These are phyloP conservation scores for Euzophera pinguis DNA, from an alignment of 2,888 invertebrate genomes.

Conservation along the genomic window DNA sequence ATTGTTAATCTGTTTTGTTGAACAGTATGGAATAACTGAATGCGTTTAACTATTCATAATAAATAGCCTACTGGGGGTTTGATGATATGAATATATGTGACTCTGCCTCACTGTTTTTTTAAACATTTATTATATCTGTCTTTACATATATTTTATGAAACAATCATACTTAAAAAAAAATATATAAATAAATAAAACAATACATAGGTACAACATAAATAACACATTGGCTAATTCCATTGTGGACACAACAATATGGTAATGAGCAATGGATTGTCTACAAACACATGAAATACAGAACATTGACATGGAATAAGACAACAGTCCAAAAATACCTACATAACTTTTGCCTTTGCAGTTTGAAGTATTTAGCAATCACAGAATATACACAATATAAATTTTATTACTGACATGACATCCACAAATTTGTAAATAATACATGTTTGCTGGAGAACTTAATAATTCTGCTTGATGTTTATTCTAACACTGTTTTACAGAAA, in stretches of 20 bases:
- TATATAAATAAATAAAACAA: conserved; percentile 17
- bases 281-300: conserved; percentile 9
- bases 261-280: conserved; percentile 22
- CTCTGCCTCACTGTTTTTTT: too few relatives aligned
- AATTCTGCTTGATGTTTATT: conserved; percentile 28
- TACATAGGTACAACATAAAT: conserved; percentile 16
- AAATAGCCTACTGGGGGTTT: too few relatives aligned
- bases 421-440: not conserved
- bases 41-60: too few relatives aligned
- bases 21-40: too few relatives aligned
- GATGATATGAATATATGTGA: too few relatives aligned
- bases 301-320: not conserved
- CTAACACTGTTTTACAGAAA: conserved; percentile 60
- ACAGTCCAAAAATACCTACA: too few relatives aligned
- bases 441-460: not conserved
- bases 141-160: not conserved
- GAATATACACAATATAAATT: conserved; percentile 1
- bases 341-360: not conserved
- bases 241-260: conserved; percentile 16
- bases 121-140: not conserved
- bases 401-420: not conserved
- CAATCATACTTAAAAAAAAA: not conserved
- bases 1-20: too few relatives aligned
- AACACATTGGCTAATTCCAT: conserved; percentile 12
- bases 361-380: conserved; percentile 2